These are phyloP conservation scores for Eufriesea mexicana DNA, from an alignment of 1,140 invertebrate species.

Conservation along the genomic window DNA sequence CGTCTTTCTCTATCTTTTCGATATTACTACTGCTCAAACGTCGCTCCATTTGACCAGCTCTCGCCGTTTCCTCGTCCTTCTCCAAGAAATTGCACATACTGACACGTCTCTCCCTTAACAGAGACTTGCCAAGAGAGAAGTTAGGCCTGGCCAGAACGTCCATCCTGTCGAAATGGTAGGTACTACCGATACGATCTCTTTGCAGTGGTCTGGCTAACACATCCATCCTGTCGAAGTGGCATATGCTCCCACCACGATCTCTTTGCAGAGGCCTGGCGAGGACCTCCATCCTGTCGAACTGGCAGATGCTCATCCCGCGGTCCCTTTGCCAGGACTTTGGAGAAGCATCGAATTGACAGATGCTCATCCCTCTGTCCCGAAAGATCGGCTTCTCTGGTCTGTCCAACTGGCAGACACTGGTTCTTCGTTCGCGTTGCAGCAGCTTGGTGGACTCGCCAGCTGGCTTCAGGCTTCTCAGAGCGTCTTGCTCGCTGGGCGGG, in stretches of 20 bases:
- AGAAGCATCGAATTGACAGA: constrained; percentile 74
- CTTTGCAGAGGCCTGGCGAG: constrained; percentile 62
- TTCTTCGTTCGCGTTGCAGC: constrained; percentile 56
- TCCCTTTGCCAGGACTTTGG: constrained; percentile 62
- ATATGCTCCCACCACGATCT: constrained; percentile 73
- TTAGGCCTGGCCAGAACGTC: constrained; percentile 62
- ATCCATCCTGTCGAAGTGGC: constrained; percentile 74
- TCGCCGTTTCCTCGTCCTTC: constrained; percentile 54
- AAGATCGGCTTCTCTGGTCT: constrained; percentile 54
- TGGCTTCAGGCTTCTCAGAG: constrained; percentile 40
- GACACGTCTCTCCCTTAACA: constrained; percentile 56
- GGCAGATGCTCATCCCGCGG: constrained; percentile 71
- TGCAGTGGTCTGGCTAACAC: constrained; percentile 65
- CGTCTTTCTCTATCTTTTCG: constrained; percentile 65
- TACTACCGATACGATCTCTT: constrained; percentile 64
- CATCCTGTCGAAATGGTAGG: constrained; percentile 68
- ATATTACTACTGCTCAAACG: constrained; percentile 66
- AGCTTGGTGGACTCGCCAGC: constrained; percentile 45
- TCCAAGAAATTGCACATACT: constrained; percentile 66
- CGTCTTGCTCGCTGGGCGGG: constrained; percentile 43
- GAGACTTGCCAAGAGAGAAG: constrained; percentile 45
- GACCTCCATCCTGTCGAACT: constrained; percentile 73
- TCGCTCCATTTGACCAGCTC: constrained; percentile 8
- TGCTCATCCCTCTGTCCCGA: constrained; percentile 74
- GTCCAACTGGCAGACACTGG: constrained; percentile 64